Conservation (phyloP, 2,113 vertebrate genomes). For the Hystrix cristata region DNA sequence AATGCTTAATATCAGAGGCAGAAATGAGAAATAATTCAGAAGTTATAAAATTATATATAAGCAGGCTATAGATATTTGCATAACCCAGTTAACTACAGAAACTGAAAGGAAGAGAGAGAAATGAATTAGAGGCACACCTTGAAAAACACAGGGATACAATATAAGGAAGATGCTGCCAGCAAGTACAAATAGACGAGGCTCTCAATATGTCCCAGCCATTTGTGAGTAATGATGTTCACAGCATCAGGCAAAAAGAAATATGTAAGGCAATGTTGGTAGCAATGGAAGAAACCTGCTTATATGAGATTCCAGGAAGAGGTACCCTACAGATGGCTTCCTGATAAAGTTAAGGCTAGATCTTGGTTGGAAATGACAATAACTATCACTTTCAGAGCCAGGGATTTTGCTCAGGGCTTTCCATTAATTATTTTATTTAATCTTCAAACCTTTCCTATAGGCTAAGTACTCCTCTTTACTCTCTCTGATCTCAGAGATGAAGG, state of each 20-base stretch:
- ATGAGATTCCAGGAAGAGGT: background rate
- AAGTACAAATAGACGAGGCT: background rate
- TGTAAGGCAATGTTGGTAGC: background rate
- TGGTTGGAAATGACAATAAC: background rate
- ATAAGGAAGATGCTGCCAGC: background rate
- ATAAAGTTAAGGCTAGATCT: background rate
- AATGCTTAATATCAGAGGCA: background rate
- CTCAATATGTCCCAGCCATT: background rate
- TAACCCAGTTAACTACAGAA: background rate
- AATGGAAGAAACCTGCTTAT: background rate
- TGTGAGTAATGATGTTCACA: background rate
- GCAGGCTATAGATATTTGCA: background rate
- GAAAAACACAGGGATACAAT: background rate
- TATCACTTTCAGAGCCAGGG: background rate
- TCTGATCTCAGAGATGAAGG: background rate
- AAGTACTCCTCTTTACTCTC: background rate
- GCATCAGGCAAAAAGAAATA: background rate
- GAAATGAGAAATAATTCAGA: conserved; percentile 21
- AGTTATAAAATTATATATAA: conserved; percentile 12
- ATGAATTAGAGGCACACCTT: background rate
- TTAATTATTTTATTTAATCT: background rate
- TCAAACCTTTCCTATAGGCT: background rate
- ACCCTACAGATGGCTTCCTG: background rate
- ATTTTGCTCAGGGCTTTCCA: background rate
- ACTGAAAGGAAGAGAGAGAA: background rate